Conservation (phyloP, 2,797 vertebrate genomes). For the Mormyrus proboscirostris region DNA sequence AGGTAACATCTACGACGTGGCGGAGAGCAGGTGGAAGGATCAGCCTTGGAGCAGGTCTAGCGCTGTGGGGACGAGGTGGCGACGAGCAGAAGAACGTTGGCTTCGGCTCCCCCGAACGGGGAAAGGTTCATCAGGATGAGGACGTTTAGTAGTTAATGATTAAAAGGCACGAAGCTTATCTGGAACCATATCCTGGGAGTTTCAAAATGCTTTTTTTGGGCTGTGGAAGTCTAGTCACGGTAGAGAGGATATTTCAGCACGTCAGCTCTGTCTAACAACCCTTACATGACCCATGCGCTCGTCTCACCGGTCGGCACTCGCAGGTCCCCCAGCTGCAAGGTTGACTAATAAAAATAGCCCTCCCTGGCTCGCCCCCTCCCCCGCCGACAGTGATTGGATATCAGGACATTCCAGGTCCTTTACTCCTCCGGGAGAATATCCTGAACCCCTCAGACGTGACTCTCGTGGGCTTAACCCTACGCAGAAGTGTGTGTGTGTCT, state of each 20-base stretch:
- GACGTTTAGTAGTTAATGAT: background rate
- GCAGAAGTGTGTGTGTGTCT: slow-evolving; percentile 30
- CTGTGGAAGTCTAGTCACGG: background rate
- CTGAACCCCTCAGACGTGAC: slow-evolving; percentile 53
- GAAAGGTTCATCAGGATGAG: background rate
- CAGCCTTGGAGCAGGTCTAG: background rate
- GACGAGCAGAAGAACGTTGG: background rate
- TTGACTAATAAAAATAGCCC: slow-evolving; percentile 48
- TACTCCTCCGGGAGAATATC: slow-evolving; percentile 50
- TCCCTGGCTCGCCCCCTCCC: slow-evolving; percentile 37
- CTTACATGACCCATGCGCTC: background rate
- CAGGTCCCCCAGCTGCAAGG: slow-evolving; percentile 9
- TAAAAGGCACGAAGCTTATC: background rate
- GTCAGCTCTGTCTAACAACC: background rate
- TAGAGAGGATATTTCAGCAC: background rate
- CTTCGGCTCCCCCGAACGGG: background rate
- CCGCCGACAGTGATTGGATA: slow-evolving; percentile 50
- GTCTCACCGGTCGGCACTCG: background rate
- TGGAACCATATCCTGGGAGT: background rate
- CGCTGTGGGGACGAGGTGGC: background rate
- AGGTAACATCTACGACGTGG: background rate
- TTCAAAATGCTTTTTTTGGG: background rate
- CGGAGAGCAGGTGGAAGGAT: background rate
- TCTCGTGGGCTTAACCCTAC: slow-evolving; percentile 34
- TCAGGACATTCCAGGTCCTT: slow-evolving; percentile 58